phyloP scores from a whole-genome alignment of 2,797 vertebrate species.

The Neosilurus hyrtlii region DNA sequence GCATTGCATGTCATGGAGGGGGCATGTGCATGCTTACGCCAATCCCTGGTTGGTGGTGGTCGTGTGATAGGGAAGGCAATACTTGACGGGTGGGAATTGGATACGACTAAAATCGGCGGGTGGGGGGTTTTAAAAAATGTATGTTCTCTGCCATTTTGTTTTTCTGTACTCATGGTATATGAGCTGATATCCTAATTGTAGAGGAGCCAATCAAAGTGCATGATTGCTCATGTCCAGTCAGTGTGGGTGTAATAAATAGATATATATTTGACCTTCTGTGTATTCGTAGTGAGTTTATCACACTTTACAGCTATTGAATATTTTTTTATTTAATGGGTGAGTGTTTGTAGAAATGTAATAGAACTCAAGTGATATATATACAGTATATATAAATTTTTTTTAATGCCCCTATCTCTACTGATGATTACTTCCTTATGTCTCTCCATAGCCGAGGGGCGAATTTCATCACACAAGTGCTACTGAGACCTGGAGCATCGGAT shows the following conservation, averaged over 20 bases:
- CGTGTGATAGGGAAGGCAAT: too few species aligned
- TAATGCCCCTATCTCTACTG: background rate
- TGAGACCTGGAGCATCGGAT: constrained; percentile 92
- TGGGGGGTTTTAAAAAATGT: too few species aligned
- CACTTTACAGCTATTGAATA: background rate
- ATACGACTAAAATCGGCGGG: too few species aligned
- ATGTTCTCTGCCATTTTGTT: too few species aligned
- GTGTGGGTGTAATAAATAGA: background rate
- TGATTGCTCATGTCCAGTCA: too few species aligned
- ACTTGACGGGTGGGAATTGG: too few species aligned
- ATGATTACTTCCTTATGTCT: background rate
- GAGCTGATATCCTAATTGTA: too few species aligned
- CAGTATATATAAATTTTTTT: background rate
- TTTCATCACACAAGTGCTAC: constrained; percentile 88
- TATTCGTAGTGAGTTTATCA: background rate
- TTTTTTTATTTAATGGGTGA: background rate
- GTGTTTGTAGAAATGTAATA: background rate
- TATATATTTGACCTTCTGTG: background rate
- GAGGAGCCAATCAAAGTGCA: too few species aligned
- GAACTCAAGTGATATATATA: background rate
- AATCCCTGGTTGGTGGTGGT: too few species aligned
- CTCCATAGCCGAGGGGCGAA: constrained; percentile 87
- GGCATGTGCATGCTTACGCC: too few species aligned
- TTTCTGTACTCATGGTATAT: too few species aligned
- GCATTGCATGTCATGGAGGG: too few species aligned